A percentile compares a stretch with the other conserved stretches of the same genome.
Evolutionary conservation across 2,888 invertebrate species (phyloP).

Genomic region (Ornithoptera priamus): DNA sequence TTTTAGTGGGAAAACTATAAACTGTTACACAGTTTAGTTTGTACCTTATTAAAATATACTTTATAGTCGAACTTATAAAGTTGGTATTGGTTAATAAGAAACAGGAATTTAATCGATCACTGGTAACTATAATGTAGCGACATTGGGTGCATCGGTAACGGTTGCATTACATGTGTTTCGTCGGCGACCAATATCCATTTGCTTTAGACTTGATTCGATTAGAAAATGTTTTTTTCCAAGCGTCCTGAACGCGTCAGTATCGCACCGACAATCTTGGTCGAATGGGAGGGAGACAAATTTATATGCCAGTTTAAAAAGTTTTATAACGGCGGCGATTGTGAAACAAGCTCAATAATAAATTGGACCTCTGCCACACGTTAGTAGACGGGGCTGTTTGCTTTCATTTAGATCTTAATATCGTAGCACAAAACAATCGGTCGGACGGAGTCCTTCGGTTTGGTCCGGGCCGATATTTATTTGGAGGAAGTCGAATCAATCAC

Average conservation of each 20-base stretch:
- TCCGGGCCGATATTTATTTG: slow-evolving; percentile 62
- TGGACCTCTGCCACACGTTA: slow-evolving; percentile 45
- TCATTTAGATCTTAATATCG: slow-evolving; percentile 55
- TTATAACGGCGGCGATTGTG: slow-evolving; percentile 2
- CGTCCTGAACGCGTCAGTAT: slow-evolving; percentile 14
- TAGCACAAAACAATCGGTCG: slow-evolving; percentile 59
- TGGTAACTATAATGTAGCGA: slow-evolving; percentile 30
- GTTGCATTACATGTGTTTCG: slow-evolving; percentile 71
- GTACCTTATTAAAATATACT: slow-evolving; percentile 30
- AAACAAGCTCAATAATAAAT: slow-evolving; percentile 13
- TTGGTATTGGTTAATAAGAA: slow-evolving; percentile 18
- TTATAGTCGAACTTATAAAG: slow-evolving; percentile 31
- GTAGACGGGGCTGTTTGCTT: slow-evolving; percentile 44
- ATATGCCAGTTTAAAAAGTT: slow-evolving; percentile 6
- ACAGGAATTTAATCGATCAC: slow-evolving; percentile 28
- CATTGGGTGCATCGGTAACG: slow-evolving; percentile 47
- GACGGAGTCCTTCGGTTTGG: slow-evolving; percentile 50
- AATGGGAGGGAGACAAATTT: slow-evolving; percentile 15
- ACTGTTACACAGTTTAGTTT: slow-evolving; percentile 26
- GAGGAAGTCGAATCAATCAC: slow-evolving; percentile 72
- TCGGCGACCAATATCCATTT: slow-evolving; percentile 72
- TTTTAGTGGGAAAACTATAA: slow-evolving; percentile 33
- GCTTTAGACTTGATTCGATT: slow-evolving; percentile 66
- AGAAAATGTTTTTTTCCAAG: slow-evolving; percentile 53
- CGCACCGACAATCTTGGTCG: slow-evolving; percentile 1